phyloP scores from a whole-genome alignment of 2,888 invertebrate genomes.

The Lepetodrilus schrolli region DNA sequence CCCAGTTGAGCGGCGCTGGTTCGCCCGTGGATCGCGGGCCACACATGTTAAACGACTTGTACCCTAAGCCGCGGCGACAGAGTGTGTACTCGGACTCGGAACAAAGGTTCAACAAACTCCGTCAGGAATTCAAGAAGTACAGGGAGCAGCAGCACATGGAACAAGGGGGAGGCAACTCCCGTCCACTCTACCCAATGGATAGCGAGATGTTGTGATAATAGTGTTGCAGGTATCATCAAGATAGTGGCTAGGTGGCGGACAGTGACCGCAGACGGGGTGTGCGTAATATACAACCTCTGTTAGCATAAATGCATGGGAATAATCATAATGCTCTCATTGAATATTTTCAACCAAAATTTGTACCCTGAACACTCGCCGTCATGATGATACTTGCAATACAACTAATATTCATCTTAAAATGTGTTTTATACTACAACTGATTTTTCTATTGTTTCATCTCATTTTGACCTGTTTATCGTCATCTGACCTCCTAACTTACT shows the following conservation, averaged over 20 bases:
- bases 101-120: slow-evolving; percentile 64
- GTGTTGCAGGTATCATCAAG: background rate
- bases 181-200: slow-evolving; percentile 42
- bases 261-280: background rate
- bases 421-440: too few species aligned
- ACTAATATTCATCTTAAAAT: too few species aligned
- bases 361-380: background rate
- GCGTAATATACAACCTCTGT: background rate
- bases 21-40: background rate
- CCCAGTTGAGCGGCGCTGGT: slow-evolving; percentile 45
- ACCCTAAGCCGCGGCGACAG: slow-evolving; percentile 52
- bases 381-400: too few species aligned
- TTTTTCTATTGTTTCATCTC: too few species aligned
- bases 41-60: background rate
- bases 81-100: slow-evolving; percentile 63
- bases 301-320: background rate
- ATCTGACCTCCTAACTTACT: too few species aligned
- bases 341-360: background rate
- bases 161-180: slow-evolving; percentile 32
- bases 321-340: too few species aligned
- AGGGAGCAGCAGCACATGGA: slow-evolving; percentile 50
- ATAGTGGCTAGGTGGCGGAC: background rate
- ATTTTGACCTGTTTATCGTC: too few species aligned
- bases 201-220: slow-evolving; percentile 61
- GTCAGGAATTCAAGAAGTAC: slow-evolving; percentile 68